Percentiles rank a stretch among this genome's conserved stretches.
These are phyloP conservation scores for Urocitellus parryii DNA, from an alignment of 2,113 vertebrate species.

Conservation along the genomic window DNA sequence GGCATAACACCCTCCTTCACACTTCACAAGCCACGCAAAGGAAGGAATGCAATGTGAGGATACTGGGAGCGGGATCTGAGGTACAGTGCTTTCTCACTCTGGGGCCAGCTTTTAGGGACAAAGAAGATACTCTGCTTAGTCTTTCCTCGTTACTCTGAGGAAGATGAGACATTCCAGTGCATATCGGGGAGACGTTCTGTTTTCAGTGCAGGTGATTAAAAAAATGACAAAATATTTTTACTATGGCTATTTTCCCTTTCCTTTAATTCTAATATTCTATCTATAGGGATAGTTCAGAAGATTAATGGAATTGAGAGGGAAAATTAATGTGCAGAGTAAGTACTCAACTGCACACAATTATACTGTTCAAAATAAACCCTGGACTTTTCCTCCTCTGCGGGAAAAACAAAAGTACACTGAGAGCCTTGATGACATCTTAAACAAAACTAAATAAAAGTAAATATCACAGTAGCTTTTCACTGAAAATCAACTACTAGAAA, in stretches of 20 bases:
- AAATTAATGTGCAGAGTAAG: not conserved
- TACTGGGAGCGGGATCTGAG: not conserved
- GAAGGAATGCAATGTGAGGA: not conserved
- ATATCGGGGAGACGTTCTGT: constrained; percentile 1
- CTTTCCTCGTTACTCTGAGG: not conserved
- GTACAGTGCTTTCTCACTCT: not conserved
- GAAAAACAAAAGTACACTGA: not conserved
- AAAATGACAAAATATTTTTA: constrained; percentile 41
- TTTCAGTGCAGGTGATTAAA: constrained; percentile 25
- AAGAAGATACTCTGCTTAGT: constrained; percentile 70
- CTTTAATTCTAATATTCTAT: constrained; percentile 52
- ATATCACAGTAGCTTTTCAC: not conserved
- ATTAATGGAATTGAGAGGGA: constrained; percentile 1
- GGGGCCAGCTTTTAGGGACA: constrained; percentile 64
- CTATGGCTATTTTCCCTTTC: not conserved
- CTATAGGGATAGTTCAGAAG: not conserved
- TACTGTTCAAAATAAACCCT: constrained; percentile 44
- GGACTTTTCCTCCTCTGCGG: not conserved
- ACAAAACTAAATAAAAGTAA: not conserved
- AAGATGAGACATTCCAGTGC: not conserved
- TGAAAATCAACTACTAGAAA: constrained; percentile 51
- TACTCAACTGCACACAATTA: not conserved
- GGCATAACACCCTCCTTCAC: constrained; percentile 3
- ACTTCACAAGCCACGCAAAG: constrained; percentile 28
- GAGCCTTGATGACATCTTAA: not conserved